Base-by-base conservation (phyloP, 1,140 invertebrate species). In the Holcopasites calliopsidis region DNA sequence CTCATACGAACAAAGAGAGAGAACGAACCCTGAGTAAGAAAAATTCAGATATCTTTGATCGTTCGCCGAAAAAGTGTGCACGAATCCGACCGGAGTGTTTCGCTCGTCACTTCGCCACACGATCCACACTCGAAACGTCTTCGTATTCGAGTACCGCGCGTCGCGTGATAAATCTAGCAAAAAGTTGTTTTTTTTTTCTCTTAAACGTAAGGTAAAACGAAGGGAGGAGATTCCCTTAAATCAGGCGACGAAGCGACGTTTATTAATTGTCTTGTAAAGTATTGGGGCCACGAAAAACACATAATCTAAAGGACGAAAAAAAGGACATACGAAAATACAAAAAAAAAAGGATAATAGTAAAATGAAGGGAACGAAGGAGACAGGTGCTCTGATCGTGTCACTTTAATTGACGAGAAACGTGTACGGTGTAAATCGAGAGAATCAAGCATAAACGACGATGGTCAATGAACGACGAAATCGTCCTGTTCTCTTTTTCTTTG, bases 281-380 rank as follows among this genome's bases (percentile, higher is more conserved):
- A 89, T 88, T 88, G 88, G 87, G 89, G 89, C 89, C 89, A 90
- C 74, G 79, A 88, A 88, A n/a, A n/a, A n/a, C n/a, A 90, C 87
- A 89, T 89, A 90, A 89, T 90, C 88, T 89, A 87, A 89, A 85
- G 78, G 57, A 66, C 66, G 72, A 62, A 82, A 64, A 28, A 47
- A 18, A 69, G 38, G 80, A 69, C 77, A 49, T 80, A 10, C 21
- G 38, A 66, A 74, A 66, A 57, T 38, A 28, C 75, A 77, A 57
- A 71, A 31, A 55, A 49, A 66, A 23, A 72, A 35, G 6, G 60
- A 72, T 23, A 62, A 54, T 31, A 13, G 6, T 57, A 55, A 58
- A 50, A 44, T 52, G 52, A 76, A 62, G 11, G 64, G 49, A 68
- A 72, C 55, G 55, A 82, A 76, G 62, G 83, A 76, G 71, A 82